Base-by-base conservation (phyloP, 1,140 invertebrate genomes). In the Drosophila micromelanica region DNA sequence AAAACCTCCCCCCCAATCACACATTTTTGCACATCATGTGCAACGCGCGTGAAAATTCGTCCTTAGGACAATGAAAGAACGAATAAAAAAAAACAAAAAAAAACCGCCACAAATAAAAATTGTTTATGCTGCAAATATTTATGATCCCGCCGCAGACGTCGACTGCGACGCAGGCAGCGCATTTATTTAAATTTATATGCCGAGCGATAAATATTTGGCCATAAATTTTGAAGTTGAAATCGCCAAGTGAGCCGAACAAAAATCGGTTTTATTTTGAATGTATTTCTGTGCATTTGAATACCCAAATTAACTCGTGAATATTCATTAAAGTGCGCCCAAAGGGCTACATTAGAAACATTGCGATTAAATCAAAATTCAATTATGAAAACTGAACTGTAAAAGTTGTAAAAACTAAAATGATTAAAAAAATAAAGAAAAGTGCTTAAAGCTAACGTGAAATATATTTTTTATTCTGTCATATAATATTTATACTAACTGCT, bases 121-220 rank as follows among this genome's bases (percentile, higher is more conserved):
- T 78, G 82, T 78, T 86, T 86, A 86, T 80, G 72, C 78, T 78
- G 82, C 82, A 86, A 87, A 73, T 82, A 86, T 86, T 86, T 86
- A 81, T 82, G 82, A 62, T 67, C 70, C 65, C 15, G 3, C 27
- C 3, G 55, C 23, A 5, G 20, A 8, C 32, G 32, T 35, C 32
- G 32, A 35, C 32, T 8, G 45, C 49, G 46, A 62, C 46, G 46
- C 46, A 12, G 12, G 42, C 64, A 62, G 48, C 30, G 51, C 52
- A 75, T 86, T 81, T 76, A 87, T 81, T 75, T 64, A 78, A 46
- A 87, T 86, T 77, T 87, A 78, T 74, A 68, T 73, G 43, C 67
- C 60, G 9, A 70, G 56, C 82, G 78, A 86, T 86, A 87, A 86
- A 86, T 82, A 73, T 87, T 85, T 82, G 71, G 46, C 56, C 75